Conservation (phyloP, 1,140 invertebrate species). For the Neodiprion virginianus region DNA sequence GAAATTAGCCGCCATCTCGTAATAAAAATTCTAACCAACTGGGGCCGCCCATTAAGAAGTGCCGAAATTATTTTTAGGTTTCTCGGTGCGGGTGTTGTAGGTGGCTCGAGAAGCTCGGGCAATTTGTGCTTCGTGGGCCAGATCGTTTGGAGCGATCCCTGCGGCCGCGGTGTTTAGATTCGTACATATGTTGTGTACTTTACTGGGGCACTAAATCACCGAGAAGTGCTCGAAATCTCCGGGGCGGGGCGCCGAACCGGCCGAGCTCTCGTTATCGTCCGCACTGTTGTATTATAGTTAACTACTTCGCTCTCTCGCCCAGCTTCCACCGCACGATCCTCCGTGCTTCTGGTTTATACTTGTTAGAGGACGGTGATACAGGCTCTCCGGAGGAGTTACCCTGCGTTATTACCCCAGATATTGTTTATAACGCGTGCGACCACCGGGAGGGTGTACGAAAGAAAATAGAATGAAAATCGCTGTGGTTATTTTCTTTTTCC, state of each 20-base stretch:
- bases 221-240: constrained; percentile 36
- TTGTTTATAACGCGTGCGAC: background rate
- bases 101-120: too few species aligned
- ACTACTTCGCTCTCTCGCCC: background rate
- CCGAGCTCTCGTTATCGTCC: constrained; percentile 17
- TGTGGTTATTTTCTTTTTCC: background rate
- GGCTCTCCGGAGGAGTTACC: background rate
- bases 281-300: constrained; percentile 7
- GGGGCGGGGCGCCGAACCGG: constrained; percentile 12
- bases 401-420: background rate
- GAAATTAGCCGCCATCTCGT: too few species aligned
- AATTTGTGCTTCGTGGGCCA: background rate
- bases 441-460: background rate
- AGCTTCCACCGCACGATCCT: too few species aligned
- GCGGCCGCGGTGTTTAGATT: constrained; percentile 44
- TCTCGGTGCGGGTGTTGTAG: too few species aligned
- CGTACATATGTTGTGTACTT: constrained; percentile 48
- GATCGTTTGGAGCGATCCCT: constrained; percentile 2
- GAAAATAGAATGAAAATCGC: background rate
- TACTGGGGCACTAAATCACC: constrained; percentile 43
- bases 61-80: too few species aligned
- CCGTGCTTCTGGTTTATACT: background rate
- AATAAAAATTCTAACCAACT: too few species aligned
- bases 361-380: background rate
- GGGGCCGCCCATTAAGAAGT: too few species aligned